Conservation (phyloP, 2,888 invertebrate genomes). For the Trichopoda pennipes region DNA sequence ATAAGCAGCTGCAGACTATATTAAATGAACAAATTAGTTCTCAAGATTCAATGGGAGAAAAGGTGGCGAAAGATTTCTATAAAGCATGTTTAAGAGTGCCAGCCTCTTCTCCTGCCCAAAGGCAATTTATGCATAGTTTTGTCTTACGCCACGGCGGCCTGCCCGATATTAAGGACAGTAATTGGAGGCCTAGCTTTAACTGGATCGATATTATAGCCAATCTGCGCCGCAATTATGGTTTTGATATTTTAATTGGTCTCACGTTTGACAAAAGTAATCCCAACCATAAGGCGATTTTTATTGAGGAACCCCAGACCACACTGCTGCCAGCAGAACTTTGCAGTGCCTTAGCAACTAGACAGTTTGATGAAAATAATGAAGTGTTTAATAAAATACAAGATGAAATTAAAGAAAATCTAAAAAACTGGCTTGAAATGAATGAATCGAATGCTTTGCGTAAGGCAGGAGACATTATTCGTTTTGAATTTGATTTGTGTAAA, state of each 20-base stretch:
- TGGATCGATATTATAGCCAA: conserved; percentile 75
- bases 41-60: conserved; percentile 64
- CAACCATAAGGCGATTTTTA: conserved; percentile 73
- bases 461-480: conserved; percentile 75
- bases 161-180: conserved; percentile 71
- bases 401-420: conserved; percentile 74
- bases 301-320: conserved; percentile 75
- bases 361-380: conserved; percentile 68
- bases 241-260: conserved; percentile 77
- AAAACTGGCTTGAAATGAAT: conserved; percentile 74
- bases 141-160: conserved; percentile 74
- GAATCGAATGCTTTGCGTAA: conserved; percentile 72
- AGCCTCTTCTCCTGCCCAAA: conserved; percentile 69
- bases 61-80: conserved; percentile 75
- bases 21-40: conserved; percentile 67
- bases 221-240: conserved; percentile 73
- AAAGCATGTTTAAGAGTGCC: conserved; percentile 72
- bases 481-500: conserved; percentile 76
- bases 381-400: conserved; percentile 72
- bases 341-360: conserved; percentile 69
- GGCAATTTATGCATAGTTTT: conserved; percentile 72
- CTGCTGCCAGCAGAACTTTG: conserved; percentile 74
- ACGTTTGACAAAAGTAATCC: conserved; percentile 74
- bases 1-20: conserved; percentile 71
- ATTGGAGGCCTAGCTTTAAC: conserved; percentile 73